Evolutionary conservation across 1,140 invertebrate genomes (phyloP), one percentile per base, ranked within the genome.

Genomic region (Diuraphis noxia): DNA sequence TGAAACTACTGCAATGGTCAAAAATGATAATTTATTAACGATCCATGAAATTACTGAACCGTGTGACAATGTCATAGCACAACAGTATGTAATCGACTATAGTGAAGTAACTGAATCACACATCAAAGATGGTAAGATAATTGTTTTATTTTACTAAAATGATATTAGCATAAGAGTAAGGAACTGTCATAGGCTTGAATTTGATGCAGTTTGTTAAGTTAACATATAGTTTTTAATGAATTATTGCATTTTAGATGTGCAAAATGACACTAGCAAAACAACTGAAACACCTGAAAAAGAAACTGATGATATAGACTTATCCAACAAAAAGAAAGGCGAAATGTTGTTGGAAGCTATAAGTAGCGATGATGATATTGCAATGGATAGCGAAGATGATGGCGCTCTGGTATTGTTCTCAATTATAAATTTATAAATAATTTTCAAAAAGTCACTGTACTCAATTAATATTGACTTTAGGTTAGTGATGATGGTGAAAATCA

Each of bases 291-390:
- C 23, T 8, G 36, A 88, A 63, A 56, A 56, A 63, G 36, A 38
- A 40, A 21, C 36, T 17, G n/a, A 8, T 5, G 40, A 63, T 40
- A 17, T 38, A 1, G 86, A 63, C 6, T 56, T 40, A 87, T 34
- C 21, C 1, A 77, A 4, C 1, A 34, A 49, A 81, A 90, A 81
- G 30, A 49, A 25, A 30, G 23, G 9, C 49, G 72, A 52, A 81
- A 52, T 82, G 77, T 36, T 82, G 30, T 82, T 81, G 77, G 89
- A 91, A 91, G 89, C 63, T 5, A 91, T 91, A 82, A 91, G 89
- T 82, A 91, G 89, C 49, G 89, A 91, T 49, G 89, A 91, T 46
- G 89, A 91, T 81, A 91, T 91, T 43, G 43, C 77, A 49, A 38
- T 91, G 41, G 63, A 79, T 81, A 46, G 34, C 17, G 77, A 79